A percentile compares a stretch with the other conserved stretches of the same genome.
phyloP scores from a whole-genome alignment of 2,797 vertebrate species.

The Lithobates pipiens region DNA sequence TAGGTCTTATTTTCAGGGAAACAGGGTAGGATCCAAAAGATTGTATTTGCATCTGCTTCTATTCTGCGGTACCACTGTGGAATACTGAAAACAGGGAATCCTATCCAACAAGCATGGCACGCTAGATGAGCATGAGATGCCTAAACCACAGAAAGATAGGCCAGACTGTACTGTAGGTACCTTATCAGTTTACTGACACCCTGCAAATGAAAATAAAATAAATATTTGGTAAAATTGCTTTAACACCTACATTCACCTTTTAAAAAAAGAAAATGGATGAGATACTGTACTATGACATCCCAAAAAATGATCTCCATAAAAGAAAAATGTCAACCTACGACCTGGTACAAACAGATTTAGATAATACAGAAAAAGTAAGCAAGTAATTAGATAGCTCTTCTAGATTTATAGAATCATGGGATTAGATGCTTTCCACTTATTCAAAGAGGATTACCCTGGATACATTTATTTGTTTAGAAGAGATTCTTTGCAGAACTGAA shows the following conservation, averaged over 20 bases:
- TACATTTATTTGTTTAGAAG: slow-evolving; percentile 77
- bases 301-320: slow-evolving; percentile 31
- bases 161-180: too few relatives aligned
- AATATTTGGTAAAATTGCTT: background rate
- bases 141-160: too few relatives aligned
- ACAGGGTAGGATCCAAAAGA: too few relatives aligned
- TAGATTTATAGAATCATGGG: slow-evolving; percentile 73
- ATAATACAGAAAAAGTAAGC: slow-evolving; percentile 73
- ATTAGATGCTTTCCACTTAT: slow-evolving; percentile 77
- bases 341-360: slow-evolving; percentile 71
- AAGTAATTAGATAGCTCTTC: slow-evolving; percentile 73
- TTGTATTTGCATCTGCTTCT: too few relatives aligned
- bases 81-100: background rate
- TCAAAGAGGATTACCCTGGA: slow-evolving; percentile 76
- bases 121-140: background rate
- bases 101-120: background rate
- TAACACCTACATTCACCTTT: too few relatives aligned
- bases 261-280: background rate
- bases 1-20: too few relatives aligned
- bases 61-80: too few relatives aligned
- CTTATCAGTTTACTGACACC: background rate
- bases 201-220: background rate
- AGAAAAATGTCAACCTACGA: slow-evolving; percentile 67
- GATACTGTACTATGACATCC: background rate
- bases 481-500: slow-evolving; percentile 75